These are phyloP conservation scores for Caloenas nicobarica DNA, from an alignment of 2,113 vertebrate species.

Conservation along the genomic window DNA sequence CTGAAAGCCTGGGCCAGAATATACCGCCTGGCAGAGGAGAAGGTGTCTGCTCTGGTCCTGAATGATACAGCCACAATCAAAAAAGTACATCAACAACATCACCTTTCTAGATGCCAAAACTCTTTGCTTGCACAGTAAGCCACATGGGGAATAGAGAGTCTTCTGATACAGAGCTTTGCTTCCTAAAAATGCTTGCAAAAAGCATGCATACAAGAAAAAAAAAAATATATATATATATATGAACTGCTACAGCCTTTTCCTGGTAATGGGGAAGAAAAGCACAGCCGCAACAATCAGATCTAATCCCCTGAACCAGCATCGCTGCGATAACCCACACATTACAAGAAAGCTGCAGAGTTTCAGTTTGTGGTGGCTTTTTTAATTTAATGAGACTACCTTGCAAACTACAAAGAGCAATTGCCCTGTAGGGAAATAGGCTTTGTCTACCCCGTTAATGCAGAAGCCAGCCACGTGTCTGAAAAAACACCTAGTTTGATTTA, in stretches of 20 bases:
- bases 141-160: accelerated
- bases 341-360: neutral
- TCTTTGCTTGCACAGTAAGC: neutral
- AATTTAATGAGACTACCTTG: neutral
- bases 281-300: neutral
- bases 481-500: neutral
- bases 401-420: neutral
- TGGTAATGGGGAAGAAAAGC: neutral
- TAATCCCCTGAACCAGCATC: accelerated
- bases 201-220: accelerated
- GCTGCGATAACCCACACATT: accelerated
- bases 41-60: neutral
- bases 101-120: neutral
- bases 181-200: neutral
- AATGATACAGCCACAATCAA: accelerated
- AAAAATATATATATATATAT: too few species aligned
- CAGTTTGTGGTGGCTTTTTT: neutral
- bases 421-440: neutral
- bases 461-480: neutral
- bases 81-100: neutral
- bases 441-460: neutral
- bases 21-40: neutral
- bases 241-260: neutral
- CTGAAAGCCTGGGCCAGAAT: neutral
- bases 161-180: neutral